A percentile compares a stretch with the other conserved stretches of the same genome.
These are phyloP conservation scores for Allygus modestus DNA, from an alignment of 2,888 invertebrate genomes.

Conservation along the genomic window DNA sequence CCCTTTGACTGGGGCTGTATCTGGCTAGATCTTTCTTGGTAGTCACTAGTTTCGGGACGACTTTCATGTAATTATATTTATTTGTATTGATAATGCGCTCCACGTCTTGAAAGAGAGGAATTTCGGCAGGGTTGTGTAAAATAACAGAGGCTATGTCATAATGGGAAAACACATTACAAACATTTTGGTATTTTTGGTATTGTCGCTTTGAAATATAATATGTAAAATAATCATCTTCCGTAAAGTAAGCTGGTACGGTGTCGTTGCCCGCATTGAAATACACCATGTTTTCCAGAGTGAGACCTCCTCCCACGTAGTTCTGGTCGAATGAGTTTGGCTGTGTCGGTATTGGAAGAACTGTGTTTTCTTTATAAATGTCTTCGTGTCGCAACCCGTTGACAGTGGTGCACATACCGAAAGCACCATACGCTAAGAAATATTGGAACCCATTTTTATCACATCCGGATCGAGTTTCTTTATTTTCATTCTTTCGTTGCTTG, in stretches of 20 bases:
- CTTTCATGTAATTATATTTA: neutral
- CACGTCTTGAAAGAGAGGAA: neutral
- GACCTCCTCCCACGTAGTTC: neutral
- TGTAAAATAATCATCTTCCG: slow-evolving; percentile 18
- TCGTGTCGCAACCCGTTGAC: slow-evolving; percentile 7
- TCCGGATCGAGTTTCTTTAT: neutral
- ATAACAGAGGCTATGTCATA: neutral
- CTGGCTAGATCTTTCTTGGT: neutral
- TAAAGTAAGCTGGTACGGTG: neutral
- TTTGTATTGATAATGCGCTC: neutral
- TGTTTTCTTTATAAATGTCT: slow-evolving; percentile 20
- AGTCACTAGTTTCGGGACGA: neutral
- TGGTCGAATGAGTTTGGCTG: neutral
- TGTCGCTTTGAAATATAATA: neutral
- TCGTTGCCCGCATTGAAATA: neutral
- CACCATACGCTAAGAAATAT: neutral
- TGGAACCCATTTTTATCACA: neutral
- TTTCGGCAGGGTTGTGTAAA: slow-evolving; percentile 18
- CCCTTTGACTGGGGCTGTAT: neutral
- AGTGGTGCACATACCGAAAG: slow-evolving; percentile 2
- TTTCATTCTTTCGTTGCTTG: neutral
- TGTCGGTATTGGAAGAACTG: neutral
- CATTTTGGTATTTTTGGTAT: neutral
- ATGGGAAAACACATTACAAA: neutral
- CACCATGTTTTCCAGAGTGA: neutral